Evolutionary conservation across 2,888 invertebrate species (phyloP).

Genomic region (Micoletzkya japonica): DNA sequence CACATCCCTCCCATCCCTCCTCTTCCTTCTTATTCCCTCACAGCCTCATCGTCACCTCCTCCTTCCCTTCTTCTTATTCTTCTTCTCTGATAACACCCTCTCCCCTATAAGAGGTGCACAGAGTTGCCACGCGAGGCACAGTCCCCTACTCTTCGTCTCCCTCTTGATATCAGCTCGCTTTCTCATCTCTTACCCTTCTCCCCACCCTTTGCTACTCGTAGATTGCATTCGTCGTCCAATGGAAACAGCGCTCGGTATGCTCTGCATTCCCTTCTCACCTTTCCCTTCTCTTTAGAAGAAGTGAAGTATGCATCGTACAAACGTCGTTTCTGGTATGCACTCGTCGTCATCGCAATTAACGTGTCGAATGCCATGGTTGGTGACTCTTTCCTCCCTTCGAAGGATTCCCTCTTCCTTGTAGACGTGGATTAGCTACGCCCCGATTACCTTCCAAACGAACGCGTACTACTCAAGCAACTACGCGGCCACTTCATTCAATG

Average conservation of each 20-base stretch:
- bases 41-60: neutral
- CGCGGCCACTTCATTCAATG: slow-evolving; percentile 66
- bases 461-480: slow-evolving; percentile 64
- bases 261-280: neutral
- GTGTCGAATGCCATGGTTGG: slow-evolving; percentile 20
- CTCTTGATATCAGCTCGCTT: neutral
- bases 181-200: neutral
- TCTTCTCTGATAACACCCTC: too few species aligned
- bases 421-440: slow-evolving; percentile 68
- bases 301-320: slow-evolving; percentile 7
- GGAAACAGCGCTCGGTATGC: too few species aligned
- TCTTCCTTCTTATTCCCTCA: neutral
- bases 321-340: slow-evolving; percentile 16
- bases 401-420: neutral
- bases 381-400: neutral
- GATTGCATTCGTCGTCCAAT: too few species aligned
- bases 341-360: slow-evolving; percentile 23
- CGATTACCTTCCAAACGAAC: slow-evolving; percentile 66
- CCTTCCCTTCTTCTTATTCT: too few species aligned
- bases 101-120: too few species aligned
- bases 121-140: too few species aligned
- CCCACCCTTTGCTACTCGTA: too few species aligned
- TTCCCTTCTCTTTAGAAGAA: neutral
- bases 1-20: neutral
- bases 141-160: too few species aligned